Evolutionary conservation across 2,797 vertebrate genomes (phyloP).

Genomic region (Dicrostonyx torquatus): DNA sequence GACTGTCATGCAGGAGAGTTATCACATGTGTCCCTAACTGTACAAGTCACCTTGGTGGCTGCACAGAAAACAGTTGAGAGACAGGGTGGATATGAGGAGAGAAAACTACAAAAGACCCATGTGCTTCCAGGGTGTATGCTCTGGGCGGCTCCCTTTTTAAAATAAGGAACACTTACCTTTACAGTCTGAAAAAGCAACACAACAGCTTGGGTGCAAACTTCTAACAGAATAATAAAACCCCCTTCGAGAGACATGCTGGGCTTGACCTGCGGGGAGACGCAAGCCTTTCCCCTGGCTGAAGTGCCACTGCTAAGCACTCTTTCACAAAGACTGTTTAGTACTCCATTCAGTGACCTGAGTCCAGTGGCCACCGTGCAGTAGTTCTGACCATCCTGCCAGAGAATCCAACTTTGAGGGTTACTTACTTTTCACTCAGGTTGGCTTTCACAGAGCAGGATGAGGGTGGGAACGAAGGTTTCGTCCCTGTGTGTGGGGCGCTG

Average conservation of each 20-base stretch:
- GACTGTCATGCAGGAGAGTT: neutral
- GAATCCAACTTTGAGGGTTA: neutral
- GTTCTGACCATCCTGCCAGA: neutral
- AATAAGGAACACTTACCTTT: neutral
- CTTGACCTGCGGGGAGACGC: neutral
- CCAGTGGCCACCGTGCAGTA: accelerated
- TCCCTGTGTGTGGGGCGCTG: slow-evolving; percentile 59
- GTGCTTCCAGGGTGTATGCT: neutral
- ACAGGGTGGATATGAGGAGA: neutral
- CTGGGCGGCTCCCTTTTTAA: neutral
- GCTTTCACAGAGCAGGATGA: slow-evolving; percentile 88
- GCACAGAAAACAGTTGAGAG: neutral
- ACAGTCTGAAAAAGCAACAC: neutral
- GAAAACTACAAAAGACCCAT: neutral
- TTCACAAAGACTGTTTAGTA: neutral
- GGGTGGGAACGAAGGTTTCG: slow-evolving; percentile 81
- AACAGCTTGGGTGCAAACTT: neutral
- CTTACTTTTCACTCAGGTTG: slow-evolving; percentile 94
- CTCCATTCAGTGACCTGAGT: too few species aligned
- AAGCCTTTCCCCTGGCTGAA: neutral
- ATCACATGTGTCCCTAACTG: neutral
- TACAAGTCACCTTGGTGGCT: neutral
- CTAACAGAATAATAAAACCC: neutral
- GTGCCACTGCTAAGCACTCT: neutral
- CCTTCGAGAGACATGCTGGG: neutral